These are phyloP conservation scores for Apteryx mantelli DNA, from an alignment of 2,113 vertebrate genomes.

Conservation along the genomic window DNA sequence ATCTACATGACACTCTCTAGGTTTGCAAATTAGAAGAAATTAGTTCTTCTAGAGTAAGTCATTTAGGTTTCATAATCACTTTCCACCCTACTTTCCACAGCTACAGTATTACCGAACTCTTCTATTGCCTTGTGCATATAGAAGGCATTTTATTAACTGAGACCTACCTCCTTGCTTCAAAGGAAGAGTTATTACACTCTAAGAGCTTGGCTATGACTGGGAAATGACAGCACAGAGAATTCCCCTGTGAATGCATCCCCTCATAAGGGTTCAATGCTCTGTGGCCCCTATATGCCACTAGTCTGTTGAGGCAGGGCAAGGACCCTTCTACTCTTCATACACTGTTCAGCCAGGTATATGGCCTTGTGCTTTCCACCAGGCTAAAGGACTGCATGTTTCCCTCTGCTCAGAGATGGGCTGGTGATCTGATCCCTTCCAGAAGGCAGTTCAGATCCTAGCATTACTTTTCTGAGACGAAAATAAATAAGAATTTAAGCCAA, in stretches of 20 bases:
- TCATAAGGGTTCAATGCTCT: neutral
- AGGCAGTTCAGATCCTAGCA: constrained; percentile 9
- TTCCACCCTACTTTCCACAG: constrained; percentile 17
- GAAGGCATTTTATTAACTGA: constrained; percentile 10
- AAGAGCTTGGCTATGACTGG: neutral
- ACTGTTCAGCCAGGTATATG: neutral
- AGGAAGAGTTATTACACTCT: neutral
- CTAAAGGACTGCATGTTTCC: rapidly evolving
- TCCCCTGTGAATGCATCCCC: neutral
- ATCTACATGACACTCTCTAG: neutral
- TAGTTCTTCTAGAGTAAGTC: constrained; percentile 29
- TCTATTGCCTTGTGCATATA: neutral
- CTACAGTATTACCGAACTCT: constrained; percentile 3
- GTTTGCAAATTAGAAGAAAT: constrained; percentile 22
- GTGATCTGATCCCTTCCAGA: neutral
- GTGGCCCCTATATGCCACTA: neutral
- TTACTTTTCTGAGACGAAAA: constrained; percentile 14
- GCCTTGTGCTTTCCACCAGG: rapidly evolving
- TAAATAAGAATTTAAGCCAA: constrained; percentile 15
- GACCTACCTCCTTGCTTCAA: neutral
- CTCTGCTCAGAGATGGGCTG: neutral
- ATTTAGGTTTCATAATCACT: constrained; percentile 22
- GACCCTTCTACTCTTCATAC: neutral
- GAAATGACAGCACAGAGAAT: neutral
- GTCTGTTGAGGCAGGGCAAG: neutral